Evolutionary conservation across 2,888 invertebrate species (phyloP).

Genomic region (Ophion ellenae): DNA sequence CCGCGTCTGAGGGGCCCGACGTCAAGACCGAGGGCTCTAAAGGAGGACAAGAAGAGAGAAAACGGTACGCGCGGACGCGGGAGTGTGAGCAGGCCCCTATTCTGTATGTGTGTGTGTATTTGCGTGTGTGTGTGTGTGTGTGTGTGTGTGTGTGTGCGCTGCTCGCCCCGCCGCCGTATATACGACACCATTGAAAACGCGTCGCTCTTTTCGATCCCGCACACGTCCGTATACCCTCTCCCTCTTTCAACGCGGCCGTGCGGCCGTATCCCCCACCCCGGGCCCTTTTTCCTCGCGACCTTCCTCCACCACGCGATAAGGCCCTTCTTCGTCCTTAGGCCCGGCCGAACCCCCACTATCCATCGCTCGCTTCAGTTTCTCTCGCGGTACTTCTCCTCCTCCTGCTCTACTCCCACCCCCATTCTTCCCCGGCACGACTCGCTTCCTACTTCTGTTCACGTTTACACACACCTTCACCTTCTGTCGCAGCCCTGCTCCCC

Average conservation of each 20-base stretch:
- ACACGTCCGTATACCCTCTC: constrained; percentile 69
- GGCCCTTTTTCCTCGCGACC: constrained; percentile 47
- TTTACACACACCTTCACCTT: constrained; percentile 52
- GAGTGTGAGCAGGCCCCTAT: constrained; percentile 55
- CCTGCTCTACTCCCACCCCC: constrained; percentile 24
- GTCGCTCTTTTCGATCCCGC: constrained; percentile 76
- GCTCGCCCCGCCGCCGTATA: constrained; percentile 77
- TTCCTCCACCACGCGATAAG: constrained; percentile 63
- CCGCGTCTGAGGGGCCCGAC: constrained; percentile 80
- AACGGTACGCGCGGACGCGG: constrained; percentile 80
- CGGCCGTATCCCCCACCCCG: constrained; percentile 35
- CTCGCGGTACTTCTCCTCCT: constrained; percentile 52
- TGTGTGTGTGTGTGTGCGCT: neutral
- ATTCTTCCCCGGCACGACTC: constrained; percentile 34
- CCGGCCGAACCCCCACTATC: neutral
- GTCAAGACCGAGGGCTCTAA: constrained; percentile 77
- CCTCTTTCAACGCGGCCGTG: constrained; percentile 50
- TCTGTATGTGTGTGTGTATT: neutral
- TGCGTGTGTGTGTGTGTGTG: no score
- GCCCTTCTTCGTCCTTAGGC: constrained; percentile 58
- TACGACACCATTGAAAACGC: constrained; percentile 81
- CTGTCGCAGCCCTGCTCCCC: constrained; percentile 48
- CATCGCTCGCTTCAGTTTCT: constrained; percentile 55
- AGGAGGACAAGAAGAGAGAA: constrained; percentile 79
- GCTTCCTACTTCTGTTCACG: constrained; percentile 57